These are phyloP conservation scores for Euplagia quadripunctaria DNA, from an alignment of 2,888 invertebrate species.

Conservation along the genomic window DNA sequence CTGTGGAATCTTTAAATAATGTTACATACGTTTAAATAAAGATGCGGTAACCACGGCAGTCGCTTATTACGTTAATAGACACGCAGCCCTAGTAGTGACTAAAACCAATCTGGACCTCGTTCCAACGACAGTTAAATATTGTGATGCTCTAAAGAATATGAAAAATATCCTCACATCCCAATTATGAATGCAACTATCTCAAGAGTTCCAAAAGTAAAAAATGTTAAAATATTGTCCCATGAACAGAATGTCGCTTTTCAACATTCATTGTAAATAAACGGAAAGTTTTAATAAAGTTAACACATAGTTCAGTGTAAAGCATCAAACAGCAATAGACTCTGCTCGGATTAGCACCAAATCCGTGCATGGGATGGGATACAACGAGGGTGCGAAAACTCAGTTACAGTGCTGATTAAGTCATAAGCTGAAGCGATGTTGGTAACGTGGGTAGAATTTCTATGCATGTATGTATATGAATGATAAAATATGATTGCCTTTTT, in stretches of 20 bases:
- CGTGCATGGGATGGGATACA: conserved; percentile 75
- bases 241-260: conserved; percentile 21
- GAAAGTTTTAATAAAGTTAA: conserved; percentile 81
- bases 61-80: neutral
- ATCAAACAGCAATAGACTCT: conserved; percentile 70
- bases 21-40: too few relatives aligned
- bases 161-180: neutral
- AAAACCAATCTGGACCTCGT: neutral
- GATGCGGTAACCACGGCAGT: too few relatives aligned
- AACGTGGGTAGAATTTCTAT: neutral
- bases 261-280: conserved; percentile 37
- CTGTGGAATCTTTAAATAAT: too few relatives aligned
- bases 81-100: neutral
- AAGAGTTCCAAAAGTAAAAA: neutral
- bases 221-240: conserved; percentile 3
- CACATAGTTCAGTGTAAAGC: conserved; percentile 64
- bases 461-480: neutral
- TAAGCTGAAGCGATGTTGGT: conserved; percentile 16
- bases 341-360: conserved; percentile 80
- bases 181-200: neutral
- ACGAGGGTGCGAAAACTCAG: conserved; percentile 65
- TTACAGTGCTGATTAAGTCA: conserved; percentile 46
- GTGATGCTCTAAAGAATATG: neutral
- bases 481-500: neutral
- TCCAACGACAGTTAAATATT: neutral